Evolutionary conservation across 2,113 vertebrate species (phyloP).

Genomic region (Nothoprocta perdicaria): DNA sequence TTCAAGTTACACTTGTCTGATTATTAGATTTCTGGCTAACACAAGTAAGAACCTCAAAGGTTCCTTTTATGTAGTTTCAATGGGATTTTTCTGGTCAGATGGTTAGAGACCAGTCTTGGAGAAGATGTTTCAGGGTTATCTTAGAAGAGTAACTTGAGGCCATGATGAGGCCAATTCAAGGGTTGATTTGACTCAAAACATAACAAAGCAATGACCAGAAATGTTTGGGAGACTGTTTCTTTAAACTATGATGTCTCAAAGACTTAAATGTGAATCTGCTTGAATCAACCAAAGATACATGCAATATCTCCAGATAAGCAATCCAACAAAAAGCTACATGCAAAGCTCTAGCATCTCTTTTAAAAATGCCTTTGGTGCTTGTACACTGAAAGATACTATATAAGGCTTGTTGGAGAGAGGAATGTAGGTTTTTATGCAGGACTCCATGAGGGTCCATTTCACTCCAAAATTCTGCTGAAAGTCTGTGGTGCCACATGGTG

Average conservation of each 20-base stretch:
- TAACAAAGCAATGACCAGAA: not conserved
- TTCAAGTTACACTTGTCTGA: not conserved
- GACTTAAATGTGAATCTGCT: not conserved
- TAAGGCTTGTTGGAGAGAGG: not conserved
- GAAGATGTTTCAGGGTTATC: not conserved
- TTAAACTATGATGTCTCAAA: not conserved
- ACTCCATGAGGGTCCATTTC: not conserved
- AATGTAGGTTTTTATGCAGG: not conserved
- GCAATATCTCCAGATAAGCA: not conserved
- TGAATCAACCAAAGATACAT: not conserved
- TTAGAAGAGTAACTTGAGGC: not conserved
- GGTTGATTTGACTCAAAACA: not conserved
- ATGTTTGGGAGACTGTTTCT: not conserved
- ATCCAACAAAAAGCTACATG: not conserved
- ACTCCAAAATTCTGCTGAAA: not conserved
- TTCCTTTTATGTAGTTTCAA: not conserved
- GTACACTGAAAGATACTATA: not conserved
- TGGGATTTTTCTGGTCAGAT: not conserved
- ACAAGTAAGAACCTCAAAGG: not conserved
- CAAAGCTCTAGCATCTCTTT: not conserved
- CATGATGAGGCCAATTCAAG: not conserved
- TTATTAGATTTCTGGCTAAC: constrained; percentile 5
- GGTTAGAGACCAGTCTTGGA: not conserved
- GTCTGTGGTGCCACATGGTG: not conserved
- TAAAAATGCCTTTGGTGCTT: not conserved